Evolutionary conservation across 2,888 invertebrate genomes (phyloP).

Genomic region (Buathra laborator): DNA sequence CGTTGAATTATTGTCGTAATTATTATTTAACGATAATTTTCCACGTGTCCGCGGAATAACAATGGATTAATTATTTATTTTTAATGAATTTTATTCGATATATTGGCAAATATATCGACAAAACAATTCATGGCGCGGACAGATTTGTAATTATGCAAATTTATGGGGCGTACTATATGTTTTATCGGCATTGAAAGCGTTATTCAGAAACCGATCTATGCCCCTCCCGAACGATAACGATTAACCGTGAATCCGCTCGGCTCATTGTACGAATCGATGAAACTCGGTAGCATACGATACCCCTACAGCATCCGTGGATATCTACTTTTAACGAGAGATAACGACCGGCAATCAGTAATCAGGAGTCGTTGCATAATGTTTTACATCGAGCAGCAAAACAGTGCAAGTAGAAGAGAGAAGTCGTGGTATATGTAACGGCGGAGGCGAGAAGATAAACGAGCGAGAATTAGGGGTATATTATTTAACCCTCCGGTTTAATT

Average conservation of each 20-base stretch:
- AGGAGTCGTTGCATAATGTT: constrained; percentile 43
- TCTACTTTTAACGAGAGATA: constrained; percentile 51
- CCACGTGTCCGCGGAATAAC: no score
- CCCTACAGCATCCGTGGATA: not conserved
- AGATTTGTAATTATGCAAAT: no score
- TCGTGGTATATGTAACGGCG: constrained; percentile 5
- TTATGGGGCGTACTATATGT: no score
- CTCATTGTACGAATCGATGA: not conserved
- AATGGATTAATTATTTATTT: no score
- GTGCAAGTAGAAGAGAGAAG: constrained; percentile 17
- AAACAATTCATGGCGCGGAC: no score
- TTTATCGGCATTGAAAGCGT: no score
- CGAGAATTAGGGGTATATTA: constrained; percentile 76
- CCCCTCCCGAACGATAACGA: no score
- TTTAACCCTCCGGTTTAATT: constrained; percentile 76
- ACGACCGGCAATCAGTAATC: constrained; percentile 64
- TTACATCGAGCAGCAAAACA: not conserved
- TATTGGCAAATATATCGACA: no score
- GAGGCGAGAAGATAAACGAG: constrained; percentile 65
- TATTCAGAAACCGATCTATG: no score
- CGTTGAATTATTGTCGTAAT: no score
- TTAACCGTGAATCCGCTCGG: not conserved
- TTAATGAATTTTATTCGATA: no score
- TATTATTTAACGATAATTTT: no score
- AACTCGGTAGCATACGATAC: not conserved